phyloP scores from a whole-genome alignment of 2,113 vertebrate genomes.

The Rhodinocichla rosea region DNA sequence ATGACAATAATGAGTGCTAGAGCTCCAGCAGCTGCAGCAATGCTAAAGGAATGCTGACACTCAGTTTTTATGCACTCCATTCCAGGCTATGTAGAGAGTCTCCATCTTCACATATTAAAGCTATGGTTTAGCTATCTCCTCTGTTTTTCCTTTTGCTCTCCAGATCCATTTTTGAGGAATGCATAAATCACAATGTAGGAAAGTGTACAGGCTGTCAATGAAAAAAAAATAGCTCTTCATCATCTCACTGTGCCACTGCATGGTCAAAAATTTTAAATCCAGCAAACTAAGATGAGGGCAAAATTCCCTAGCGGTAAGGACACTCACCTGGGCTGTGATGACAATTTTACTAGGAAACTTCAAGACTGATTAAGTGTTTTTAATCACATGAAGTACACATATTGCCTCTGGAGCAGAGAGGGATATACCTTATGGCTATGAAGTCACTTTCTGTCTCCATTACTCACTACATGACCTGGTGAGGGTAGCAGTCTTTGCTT shows the following conservation, averaged over 20 bases:
- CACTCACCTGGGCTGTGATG: not conserved
- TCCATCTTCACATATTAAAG: not conserved
- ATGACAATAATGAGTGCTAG: not conserved
- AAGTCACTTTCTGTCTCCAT: not conserved
- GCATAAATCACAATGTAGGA: not conserved
- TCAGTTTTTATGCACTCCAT: not conserved
- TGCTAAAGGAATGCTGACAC: not conserved
- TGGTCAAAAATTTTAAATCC: not conserved
- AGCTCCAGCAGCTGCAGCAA: not conserved
- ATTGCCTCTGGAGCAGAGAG: not conserved
- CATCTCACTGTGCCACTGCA: not conserved
- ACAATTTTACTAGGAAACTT: constrained; percentile 4
- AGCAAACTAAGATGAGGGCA: not conserved
- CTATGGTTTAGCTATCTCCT: not conserved
- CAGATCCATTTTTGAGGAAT: not conserved
- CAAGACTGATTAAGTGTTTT: constrained; percentile 17
- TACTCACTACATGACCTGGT: not conserved
- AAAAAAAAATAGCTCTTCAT: not conserved
- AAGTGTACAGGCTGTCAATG: not conserved
- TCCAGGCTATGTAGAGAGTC: not conserved
- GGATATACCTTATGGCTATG: not conserved
- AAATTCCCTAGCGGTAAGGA: not conserved
- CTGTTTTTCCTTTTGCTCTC: not conserved
- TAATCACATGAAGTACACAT: not conserved
- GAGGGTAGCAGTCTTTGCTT: not conserved